Percentiles rank a stretch among this genome's conserved stretches.
Evolutionary conservation across 1,140 invertebrate species (phyloP).

Genomic region (Augochlora pura): DNA sequence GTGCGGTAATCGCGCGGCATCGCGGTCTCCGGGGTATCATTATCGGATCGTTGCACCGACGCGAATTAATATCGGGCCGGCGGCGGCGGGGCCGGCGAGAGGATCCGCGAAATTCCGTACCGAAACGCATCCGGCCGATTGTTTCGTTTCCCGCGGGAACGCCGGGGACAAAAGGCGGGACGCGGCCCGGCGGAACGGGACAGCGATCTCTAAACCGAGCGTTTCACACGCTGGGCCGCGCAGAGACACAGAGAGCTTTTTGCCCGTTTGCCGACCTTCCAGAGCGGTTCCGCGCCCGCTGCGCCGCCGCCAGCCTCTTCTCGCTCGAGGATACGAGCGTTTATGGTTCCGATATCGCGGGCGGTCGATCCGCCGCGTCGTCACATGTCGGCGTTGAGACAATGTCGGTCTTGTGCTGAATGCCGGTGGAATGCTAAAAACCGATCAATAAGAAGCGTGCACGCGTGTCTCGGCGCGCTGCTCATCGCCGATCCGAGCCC

Average conservation of each 20-base stretch:
- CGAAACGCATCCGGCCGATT: neutral
- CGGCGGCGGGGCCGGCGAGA: neutral
- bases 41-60: slow-evolving; percentile 36
- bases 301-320: too few species aligned
- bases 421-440: slow-evolving; percentile 57
- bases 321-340: slow-evolving; percentile 44
- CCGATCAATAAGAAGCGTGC: slow-evolving; percentile 48
- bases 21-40: slow-evolving; percentile 31
- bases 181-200: neutral
- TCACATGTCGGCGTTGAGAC: slow-evolving; percentile 44
- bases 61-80: slow-evolving; percentile 11
- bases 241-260: neutral
- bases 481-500: neutral
- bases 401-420: slow-evolving; percentile 61
- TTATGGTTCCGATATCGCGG: slow-evolving; percentile 50
- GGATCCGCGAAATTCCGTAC: slow-evolving; percentile 4
- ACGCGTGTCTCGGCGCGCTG: slow-evolving; percentile 8
- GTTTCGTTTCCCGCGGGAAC: neutral
- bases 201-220: too few species aligned
- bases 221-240: slow-evolving; percentile 10
- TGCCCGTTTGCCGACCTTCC: neutral
- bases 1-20: slow-evolving; percentile 16
- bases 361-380: slow-evolving; percentile 10
- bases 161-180: neutral
- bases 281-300: slow-evolving; percentile 13